A percentile compares a stretch with the other conserved stretches of the same genome.
These are phyloP conservation scores for Pygocentrus nattereri DNA, from an alignment of 2,797 vertebrate genomes.

Conservation along the genomic window DNA sequence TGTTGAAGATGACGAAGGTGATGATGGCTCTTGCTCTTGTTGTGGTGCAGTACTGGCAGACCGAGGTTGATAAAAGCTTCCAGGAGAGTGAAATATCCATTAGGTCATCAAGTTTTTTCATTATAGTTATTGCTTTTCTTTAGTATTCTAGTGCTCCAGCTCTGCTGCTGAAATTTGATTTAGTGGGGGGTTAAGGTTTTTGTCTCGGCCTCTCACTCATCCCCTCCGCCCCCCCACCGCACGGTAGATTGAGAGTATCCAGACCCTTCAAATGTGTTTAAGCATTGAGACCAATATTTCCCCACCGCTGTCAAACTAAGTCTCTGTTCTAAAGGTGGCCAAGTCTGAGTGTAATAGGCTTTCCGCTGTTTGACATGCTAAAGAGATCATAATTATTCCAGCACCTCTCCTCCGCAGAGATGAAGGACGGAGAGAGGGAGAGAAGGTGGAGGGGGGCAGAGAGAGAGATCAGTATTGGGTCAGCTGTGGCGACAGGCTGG, in stretches of 20 bases:
- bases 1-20: too few relatives aligned
- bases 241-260: slow-evolving; percentile 38
- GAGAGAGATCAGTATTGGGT: neutral
- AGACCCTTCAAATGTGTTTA: slow-evolving; percentile 48
- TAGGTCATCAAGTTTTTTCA: too few relatives aligned
- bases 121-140: too few relatives aligned
- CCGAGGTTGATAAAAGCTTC: too few relatives aligned
- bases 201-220: too few relatives aligned
- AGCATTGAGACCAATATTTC: slow-evolving; percentile 36
- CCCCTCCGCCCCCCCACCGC: neutral
- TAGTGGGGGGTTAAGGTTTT: too few relatives aligned
- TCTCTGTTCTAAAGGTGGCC: slow-evolving; percentile 2
- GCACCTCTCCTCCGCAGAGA: slow-evolving; percentile 26
- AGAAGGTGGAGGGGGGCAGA: neutral
- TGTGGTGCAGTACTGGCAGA: too few relatives aligned
- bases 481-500: neutral
- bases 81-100: too few relatives aligned
- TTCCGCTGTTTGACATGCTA: slow-evolving; percentile 50
- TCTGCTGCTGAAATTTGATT: too few relatives aligned
- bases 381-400: slow-evolving; percentile 53
- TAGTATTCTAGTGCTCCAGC: too few relatives aligned
- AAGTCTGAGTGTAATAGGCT: slow-evolving; percentile 4
- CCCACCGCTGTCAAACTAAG: slow-evolving; percentile 26
- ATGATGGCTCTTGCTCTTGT: too few relatives aligned
- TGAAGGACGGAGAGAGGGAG: slow-evolving; percentile 8